These are phyloP conservation scores for Drosophila arizonae DNA, from an alignment of 1,140 invertebrate species.

Conservation along the genomic window DNA sequence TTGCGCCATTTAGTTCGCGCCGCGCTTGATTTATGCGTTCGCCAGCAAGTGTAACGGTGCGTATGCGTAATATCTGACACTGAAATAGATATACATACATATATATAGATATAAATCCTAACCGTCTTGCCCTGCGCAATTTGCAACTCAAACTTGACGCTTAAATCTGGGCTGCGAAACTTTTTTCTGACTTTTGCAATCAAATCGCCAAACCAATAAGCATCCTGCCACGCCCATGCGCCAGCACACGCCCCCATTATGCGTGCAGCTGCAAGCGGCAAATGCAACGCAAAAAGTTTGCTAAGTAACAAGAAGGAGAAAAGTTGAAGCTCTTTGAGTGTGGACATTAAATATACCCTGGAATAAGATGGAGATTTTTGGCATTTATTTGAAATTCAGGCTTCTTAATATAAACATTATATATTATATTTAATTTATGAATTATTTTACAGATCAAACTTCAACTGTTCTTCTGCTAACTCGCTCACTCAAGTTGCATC, in stretches of 20 bases:
- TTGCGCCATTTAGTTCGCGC: conserved; percentile 33
- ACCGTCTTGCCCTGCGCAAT: conserved; percentile 26
- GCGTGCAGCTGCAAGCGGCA: conserved; percentile 29
- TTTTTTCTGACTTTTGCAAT: conserved; percentile 52
- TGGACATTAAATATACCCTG: background rate
- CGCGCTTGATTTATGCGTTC: conserved; percentile 30
- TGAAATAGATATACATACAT: conserved; percentile 32
- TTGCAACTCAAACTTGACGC: conserved; percentile 70
- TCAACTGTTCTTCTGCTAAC: background rate
- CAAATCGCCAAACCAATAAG: conserved; percentile 41
- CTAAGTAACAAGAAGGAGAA: background rate
- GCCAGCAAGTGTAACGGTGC: conserved; percentile 48
- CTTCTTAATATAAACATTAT: no score
- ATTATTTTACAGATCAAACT: no score
- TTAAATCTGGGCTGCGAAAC: conserved; percentile 40
- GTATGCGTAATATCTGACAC: conserved; percentile 66
- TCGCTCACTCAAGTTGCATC: background rate
- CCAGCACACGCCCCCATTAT: background rate
- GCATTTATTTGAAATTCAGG: no score
- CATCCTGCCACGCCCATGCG: conserved; percentile 5
- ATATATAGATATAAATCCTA: conserved; percentile 10
- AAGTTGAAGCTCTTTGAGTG: background rate
- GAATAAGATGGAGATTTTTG: background rate
- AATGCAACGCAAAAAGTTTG: conserved; percentile 2
- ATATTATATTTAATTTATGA: no score